A percentile compares a stretch with the other conserved stretches of the same genome.
These are phyloP conservation scores for Centrocercus urophasianus DNA, from an alignment of 2,113 vertebrate species.

Conservation along the genomic window DNA sequence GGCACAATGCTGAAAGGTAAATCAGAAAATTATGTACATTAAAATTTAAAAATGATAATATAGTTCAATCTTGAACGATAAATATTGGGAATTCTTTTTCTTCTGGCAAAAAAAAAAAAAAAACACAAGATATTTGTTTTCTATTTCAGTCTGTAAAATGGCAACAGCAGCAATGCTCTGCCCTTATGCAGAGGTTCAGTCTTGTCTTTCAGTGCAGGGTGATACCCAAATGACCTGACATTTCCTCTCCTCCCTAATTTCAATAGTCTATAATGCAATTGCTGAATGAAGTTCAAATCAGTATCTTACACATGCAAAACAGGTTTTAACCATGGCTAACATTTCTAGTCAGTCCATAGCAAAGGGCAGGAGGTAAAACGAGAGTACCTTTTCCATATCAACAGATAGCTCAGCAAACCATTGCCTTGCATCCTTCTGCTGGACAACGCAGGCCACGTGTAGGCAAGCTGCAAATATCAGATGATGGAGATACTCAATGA, in stretches of 20 bases:
- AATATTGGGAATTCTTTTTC: neutral
- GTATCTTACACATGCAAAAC: neutral
- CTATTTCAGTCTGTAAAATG: neutral
- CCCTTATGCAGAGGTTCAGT: neutral
- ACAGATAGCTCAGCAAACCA: constrained; percentile 99
- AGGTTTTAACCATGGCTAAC: neutral
- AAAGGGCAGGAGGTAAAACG: neutral
- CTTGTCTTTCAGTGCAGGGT: neutral
- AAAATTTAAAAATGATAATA: neutral
- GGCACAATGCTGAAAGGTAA: neutral
- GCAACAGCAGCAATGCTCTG: neutral
- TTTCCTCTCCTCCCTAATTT: neutral
- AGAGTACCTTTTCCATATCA: constrained; percentile 97
- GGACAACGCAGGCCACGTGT: constrained; percentile 97
- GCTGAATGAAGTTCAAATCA: neutral
- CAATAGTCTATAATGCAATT: neutral
- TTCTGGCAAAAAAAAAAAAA: neutral
- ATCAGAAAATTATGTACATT: neutral
- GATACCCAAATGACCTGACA: neutral
- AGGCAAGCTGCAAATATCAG: constrained; percentile 87
- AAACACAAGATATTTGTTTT: neutral
- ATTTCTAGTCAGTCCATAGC: neutral
- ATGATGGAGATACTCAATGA: neutral
- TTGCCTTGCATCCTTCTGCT: constrained; percentile 98
- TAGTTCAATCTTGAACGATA: neutral